Conservation (phyloP, 2,888 invertebrate species). For the Melinaea menophilus region DNA sequence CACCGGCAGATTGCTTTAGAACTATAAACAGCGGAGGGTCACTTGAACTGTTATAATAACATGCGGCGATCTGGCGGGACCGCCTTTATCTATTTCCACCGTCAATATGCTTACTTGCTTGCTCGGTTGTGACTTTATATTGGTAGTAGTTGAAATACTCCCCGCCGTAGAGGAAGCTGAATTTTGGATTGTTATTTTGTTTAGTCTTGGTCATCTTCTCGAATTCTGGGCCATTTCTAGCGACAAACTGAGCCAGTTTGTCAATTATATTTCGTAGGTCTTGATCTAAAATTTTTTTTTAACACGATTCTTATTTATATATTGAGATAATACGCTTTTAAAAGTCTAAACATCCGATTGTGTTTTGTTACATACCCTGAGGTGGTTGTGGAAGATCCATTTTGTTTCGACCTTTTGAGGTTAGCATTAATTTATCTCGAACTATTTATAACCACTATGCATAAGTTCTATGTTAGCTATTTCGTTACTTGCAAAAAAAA, state of each 20-base stretch:
- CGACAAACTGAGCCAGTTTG: slow-evolving; percentile 99
- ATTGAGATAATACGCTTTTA: slow-evolving; percentile 4
- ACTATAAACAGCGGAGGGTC: slow-evolving; percentile 82
- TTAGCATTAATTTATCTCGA: slow-evolving; percentile 41
- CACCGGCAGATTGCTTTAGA: slow-evolving; percentile 84
- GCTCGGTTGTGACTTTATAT: slow-evolving; percentile 96
- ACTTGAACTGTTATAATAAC: slow-evolving; percentile 71
- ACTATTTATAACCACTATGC: slow-evolving; percentile 12
- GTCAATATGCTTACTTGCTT: slow-evolving; percentile 87
- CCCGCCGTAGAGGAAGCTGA: slow-evolving; percentile 97
- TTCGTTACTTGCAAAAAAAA: slow-evolving; percentile 9
- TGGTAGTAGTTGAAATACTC: slow-evolving; percentile 98
- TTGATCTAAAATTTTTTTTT: slow-evolving; percentile 81
- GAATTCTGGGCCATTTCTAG: slow-evolving; percentile 99
- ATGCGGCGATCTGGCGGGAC: slow-evolving; percentile 59
- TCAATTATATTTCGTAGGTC: slow-evolving; percentile 98
- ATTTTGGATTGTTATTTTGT: slow-evolving; percentile 98
- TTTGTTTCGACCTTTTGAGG: slow-evolving; percentile 56
- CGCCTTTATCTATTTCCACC: slow-evolving; percentile 57
- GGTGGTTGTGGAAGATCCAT: slow-evolving; percentile 79
- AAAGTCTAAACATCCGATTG: not conserved
- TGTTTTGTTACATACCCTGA: slow-evolving; percentile 67
- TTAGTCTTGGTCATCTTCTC: slow-evolving; percentile 99
- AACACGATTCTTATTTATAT: slow-evolving; percentile 4
- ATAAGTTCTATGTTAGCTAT: slow-evolving; percentile 13